These are phyloP conservation scores for Podilymbus podiceps DNA, from an alignment of 2,113 vertebrate species.

Conservation along the genomic window DNA sequence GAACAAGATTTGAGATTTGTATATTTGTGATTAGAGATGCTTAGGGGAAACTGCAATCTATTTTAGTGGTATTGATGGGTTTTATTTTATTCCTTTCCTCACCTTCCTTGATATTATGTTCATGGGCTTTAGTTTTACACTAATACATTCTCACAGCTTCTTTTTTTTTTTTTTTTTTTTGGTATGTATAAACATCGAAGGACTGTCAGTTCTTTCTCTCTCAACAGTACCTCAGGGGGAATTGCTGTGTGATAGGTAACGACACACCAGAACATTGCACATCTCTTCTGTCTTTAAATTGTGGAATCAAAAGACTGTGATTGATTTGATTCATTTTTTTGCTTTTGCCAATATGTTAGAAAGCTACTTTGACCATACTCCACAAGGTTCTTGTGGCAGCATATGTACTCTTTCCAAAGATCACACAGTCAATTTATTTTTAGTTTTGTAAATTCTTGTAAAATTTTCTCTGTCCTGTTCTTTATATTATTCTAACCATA, in stretches of 20 bases:
- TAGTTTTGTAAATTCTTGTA: background rate
- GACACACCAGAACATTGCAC: background rate
- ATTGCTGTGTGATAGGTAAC: background rate
- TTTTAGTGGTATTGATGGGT: background rate
- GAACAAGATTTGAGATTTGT: background rate
- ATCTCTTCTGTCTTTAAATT: background rate
- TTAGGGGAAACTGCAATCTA: background rate
- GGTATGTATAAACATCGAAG: background rate
- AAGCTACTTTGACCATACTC: background rate
- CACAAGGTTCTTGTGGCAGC: background rate
- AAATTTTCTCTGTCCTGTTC: background rate
- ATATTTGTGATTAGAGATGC: background rate
- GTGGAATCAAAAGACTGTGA: background rate
- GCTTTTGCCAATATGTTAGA: background rate
- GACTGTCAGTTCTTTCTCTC: background rate
- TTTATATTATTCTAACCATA: background rate
- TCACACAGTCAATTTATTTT: background rate
- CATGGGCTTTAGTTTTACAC: background rate
- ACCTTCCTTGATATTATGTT: background rate
- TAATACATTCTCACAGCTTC: background rate
- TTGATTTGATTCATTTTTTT: background rate
- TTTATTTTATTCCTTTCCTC: background rate
- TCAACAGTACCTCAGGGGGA: background rate
- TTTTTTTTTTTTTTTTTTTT: background rate
- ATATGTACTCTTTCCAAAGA: background rate